These are phyloP conservation scores for Psophia crepitans DNA, from an alignment of 2,113 vertebrate species.

Conservation along the genomic window DNA sequence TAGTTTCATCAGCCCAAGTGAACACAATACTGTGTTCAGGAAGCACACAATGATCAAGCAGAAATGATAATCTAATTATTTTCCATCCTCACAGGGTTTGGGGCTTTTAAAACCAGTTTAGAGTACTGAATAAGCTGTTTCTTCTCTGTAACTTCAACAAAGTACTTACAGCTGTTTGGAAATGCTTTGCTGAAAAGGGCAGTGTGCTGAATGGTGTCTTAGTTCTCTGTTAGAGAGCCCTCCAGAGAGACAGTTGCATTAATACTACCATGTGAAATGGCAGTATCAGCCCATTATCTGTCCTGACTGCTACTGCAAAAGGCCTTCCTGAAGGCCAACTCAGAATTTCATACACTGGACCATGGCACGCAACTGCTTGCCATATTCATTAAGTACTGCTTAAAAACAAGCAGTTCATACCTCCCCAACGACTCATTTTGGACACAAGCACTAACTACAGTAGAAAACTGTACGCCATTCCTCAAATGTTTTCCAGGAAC, in stretches of 20 bases:
- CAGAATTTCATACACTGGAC: fast-evolving
- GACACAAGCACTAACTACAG: background rate
- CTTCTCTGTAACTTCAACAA: background rate
- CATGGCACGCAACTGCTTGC: background rate
- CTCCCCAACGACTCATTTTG: background rate
- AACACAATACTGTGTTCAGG: background rate
- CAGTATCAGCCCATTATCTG: background rate
- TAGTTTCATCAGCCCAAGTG: background rate
- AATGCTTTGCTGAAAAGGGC: background rate
- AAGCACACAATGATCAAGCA: background rate
- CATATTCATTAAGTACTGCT: background rate
- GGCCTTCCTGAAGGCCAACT: background rate
- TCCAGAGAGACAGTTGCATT: background rate
- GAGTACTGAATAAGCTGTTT: background rate
- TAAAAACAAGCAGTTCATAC: background rate
- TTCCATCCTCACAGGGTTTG: fast-evolving
- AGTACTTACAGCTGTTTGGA: background rate
- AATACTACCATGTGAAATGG: background rate
- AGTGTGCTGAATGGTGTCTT: background rate
- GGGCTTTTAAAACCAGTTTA: background rate
- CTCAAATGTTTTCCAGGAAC: background rate
- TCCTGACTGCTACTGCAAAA: background rate
- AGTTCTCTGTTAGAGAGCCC: background rate
- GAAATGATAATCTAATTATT: background rate
- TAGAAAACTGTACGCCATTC: background rate